Evolutionary conservation across 2,888 invertebrate genomes (phyloP).

Genomic region (Clanis bilineata): DNA sequence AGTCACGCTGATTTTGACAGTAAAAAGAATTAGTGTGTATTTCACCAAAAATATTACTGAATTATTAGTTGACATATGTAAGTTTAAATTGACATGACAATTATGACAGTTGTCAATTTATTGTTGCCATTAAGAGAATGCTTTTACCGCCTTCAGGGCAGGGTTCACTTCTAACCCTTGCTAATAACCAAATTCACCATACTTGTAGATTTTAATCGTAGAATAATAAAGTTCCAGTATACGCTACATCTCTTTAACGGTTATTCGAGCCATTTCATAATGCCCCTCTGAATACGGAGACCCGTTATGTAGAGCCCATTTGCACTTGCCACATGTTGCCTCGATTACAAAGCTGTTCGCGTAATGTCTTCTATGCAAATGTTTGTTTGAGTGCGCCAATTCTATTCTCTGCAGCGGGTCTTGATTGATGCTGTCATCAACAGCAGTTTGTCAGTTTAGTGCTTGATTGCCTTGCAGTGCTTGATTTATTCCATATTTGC

Average conservation of each 20-base stretch:
- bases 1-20: too few species aligned
- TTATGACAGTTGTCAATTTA: too few species aligned
- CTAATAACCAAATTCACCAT: background rate
- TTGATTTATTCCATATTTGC: background rate
- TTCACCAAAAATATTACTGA: too few species aligned
- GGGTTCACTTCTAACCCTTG: too few species aligned
- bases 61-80: too few species aligned
- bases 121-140: too few species aligned
- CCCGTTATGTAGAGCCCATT: constrained; percentile 70
- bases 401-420: constrained; percentile 51
- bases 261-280: constrained; percentile 48
- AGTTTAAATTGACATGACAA: too few species aligned
- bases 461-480: constrained; percentile 41
- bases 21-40: too few species aligned
- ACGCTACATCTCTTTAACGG: constrained; percentile 28
- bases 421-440: constrained; percentile 50
- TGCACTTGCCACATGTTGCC: constrained; percentile 63
- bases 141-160: too few species aligned
- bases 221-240: constrained; percentile 9
- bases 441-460: constrained; percentile 37
- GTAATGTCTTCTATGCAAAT: constrained; percentile 61
- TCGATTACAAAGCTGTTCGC: constrained; percentile 61
- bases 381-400: constrained; percentile 59
- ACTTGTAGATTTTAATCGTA: background rate
- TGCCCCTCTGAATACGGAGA: constrained; percentile 48